phyloP scores from a whole-genome alignment of 2,113 vertebrate species.

The Camelus dromedarius region DNA sequence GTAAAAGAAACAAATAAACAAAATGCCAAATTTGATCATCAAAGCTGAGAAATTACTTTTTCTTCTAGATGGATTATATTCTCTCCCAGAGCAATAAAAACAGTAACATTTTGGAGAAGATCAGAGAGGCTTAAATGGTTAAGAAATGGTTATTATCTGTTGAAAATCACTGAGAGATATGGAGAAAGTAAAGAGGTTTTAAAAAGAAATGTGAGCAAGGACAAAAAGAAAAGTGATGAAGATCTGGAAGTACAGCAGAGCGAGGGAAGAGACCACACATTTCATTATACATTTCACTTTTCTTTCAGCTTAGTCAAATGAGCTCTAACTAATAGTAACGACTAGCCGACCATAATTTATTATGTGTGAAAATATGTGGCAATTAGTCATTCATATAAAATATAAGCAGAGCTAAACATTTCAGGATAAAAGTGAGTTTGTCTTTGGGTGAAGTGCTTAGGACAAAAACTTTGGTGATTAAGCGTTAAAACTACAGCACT shows the following conservation, averaged over 20 bases:
- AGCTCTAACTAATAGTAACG: not conserved
- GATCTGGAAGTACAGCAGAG: not conserved
- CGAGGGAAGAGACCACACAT: not conserved
- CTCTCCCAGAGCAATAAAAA: not conserved
- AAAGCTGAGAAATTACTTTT: not conserved
- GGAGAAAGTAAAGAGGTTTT: not conserved
- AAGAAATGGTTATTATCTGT: not conserved
- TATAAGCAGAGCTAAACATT: not conserved
- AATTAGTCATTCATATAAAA: not conserved
- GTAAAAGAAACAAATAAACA: not conserved
- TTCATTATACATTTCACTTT: not conserved
- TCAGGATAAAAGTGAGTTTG: not conserved
- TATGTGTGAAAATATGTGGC: not conserved
- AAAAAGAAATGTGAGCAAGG: not conserved
- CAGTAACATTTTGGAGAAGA: not conserved
- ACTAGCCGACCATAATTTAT: not conserved
- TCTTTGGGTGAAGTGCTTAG: not conserved
- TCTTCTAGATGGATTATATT: not conserved
- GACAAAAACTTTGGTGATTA: not conserved
- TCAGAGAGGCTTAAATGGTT: not conserved
- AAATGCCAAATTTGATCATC: not conserved
- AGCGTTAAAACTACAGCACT: not conserved
- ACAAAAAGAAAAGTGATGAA: not conserved
- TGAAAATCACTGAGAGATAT: not conserved
- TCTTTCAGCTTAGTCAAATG: not conserved